Conservation (phyloP, 2,113 vertebrate genomes). For the Marmota flaviventris region DNA sequence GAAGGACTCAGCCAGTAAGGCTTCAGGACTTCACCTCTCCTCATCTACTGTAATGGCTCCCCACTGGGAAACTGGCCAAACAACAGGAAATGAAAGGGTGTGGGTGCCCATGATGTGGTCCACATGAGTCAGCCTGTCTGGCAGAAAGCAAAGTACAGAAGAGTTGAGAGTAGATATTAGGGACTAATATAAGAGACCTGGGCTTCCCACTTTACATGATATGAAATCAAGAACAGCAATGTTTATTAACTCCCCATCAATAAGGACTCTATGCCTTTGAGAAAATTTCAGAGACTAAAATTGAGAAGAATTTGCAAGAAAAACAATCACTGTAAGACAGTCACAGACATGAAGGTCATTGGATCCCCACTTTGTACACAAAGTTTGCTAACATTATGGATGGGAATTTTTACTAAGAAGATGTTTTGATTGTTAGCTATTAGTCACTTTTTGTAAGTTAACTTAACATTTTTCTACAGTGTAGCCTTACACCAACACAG, state of each 20-base stretch:
- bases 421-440: neutral
- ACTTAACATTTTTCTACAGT: neutral
- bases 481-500: neutral
- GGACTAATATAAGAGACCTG: neutral
- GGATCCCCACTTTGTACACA: neutral
- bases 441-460: neutral
- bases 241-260: neutral
- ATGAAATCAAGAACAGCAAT: slow-evolving; percentile 16
- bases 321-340: neutral
- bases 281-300: slow-evolving; percentile 27
- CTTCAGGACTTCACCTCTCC: neutral
- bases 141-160: neutral
- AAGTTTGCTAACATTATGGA: neutral
- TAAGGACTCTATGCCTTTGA: neutral
- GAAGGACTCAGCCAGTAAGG: neutral
- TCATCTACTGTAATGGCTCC: neutral
- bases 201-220: neutral
- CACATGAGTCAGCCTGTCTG: neutral
- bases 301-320: neutral
- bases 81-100: neutral
- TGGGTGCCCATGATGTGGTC: neutral
- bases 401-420: neutral
- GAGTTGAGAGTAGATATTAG: neutral
- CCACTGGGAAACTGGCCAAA: neutral
- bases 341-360: neutral